Evolutionary conservation across 2,797 vertebrate species (phyloP).

Genomic region (Aythya fuligula): DNA sequence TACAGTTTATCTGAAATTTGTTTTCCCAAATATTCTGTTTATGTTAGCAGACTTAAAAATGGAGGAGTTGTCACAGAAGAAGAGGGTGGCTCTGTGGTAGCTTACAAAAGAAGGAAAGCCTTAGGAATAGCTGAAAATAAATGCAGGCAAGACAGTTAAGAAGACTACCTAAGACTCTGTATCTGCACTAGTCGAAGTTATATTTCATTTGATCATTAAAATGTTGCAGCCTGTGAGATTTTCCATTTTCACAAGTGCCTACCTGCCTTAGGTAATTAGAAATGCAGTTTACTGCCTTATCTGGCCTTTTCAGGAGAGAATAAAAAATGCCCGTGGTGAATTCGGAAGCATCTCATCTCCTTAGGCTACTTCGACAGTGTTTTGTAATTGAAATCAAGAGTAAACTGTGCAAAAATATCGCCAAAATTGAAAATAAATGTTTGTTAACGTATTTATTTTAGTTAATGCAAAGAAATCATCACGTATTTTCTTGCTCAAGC

Average conservation of each 20-base stretch:
- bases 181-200: neutral
- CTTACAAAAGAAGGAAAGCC: neutral
- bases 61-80: neutral
- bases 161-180: neutral
- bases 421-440: neutral
- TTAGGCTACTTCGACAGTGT: neutral
- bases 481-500: neutral
- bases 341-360: neutral
- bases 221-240: neutral
- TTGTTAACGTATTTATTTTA: neutral
- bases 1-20: neutral
- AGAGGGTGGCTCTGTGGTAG: neutral
- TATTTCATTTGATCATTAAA: neutral
- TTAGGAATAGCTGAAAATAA: neutral
- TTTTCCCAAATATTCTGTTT: neutral
- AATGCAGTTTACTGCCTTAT: neutral
- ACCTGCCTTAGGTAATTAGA: neutral
- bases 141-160: neutral
- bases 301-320: neutral
- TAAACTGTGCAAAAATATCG: neutral
- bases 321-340: neutral
- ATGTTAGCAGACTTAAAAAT: neutral
- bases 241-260: neutral
- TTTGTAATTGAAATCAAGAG: neutral
- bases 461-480: neutral